A percentile compares a stretch with the other conserved stretches of the same genome.
Conservation (phyloP, 2,797 vertebrate genomes). For the Micrastur ruficollis region DNA sequence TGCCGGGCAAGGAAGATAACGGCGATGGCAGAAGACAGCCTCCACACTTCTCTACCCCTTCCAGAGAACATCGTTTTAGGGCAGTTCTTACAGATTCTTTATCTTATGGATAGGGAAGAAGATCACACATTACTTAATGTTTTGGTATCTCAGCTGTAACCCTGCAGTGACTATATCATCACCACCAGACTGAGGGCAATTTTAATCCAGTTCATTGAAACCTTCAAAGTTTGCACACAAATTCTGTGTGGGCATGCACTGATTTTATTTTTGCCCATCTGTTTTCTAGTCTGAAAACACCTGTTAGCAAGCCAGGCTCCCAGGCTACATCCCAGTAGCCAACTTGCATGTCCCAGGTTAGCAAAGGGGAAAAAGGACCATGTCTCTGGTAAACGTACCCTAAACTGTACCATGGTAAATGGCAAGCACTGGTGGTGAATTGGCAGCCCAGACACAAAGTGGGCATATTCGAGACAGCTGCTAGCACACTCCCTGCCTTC, state of each 20-base stretch:
- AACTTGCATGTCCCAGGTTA: background rate
- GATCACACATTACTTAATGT: rapidly evolving
- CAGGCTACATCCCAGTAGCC: background rate
- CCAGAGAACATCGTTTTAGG: background rate
- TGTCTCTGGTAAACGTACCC: background rate
- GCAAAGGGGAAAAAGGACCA: constrained; percentile 6
- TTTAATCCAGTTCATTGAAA: background rate
- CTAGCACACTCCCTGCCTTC: background rate
- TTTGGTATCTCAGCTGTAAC: background rate
- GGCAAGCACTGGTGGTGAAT: constrained; percentile 10
- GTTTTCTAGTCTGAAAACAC: background rate
- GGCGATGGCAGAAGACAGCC: background rate
- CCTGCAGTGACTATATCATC: background rate
- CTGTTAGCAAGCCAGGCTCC: constrained; percentile 26
- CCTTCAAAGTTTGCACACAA: background rate
- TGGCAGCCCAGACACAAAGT: constrained; percentile 10
- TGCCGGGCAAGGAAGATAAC: background rate
- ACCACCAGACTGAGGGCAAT: background rate
- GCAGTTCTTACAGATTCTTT: background rate
- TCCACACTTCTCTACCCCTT: background rate
- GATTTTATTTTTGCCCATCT: background rate
- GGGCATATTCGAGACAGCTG: background rate
- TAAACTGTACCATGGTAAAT: background rate
- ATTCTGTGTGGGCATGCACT: background rate
- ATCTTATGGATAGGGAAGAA: background rate